A percentile compares a stretch with the other conserved stretches of the same genome.
phyloP scores from a whole-genome alignment of 2,888 invertebrate species.

The Agrochola litura region DNA sequence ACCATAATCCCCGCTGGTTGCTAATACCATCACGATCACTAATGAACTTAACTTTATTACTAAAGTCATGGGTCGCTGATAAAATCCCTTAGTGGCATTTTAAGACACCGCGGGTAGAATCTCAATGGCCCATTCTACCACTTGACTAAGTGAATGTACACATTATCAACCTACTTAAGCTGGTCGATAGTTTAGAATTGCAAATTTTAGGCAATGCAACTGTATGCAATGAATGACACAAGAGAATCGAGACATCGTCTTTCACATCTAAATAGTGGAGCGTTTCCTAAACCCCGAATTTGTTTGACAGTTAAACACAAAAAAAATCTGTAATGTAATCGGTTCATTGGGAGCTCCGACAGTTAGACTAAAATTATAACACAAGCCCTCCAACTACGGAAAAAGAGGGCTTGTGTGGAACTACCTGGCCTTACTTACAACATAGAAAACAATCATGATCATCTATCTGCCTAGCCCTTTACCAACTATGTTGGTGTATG shows the following conservation, averaged over 20 bases:
- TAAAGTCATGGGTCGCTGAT: neutral
- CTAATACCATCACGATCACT: neutral
- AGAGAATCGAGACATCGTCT: neutral
- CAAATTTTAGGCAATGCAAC: slow-evolving; percentile 8
- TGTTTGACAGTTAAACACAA: neutral
- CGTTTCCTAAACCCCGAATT: neutral
- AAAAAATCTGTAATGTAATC: neutral
- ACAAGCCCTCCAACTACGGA: too few species aligned
- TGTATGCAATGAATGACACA: neutral
- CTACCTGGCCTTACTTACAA: too few species aligned
- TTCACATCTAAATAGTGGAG: neutral
- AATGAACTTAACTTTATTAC: slow-evolving; percentile 18
- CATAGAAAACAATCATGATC: too few species aligned
- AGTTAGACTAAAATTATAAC: neutral
- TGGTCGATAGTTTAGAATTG: slow-evolving; percentile 13
- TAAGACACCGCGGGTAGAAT: neutral
- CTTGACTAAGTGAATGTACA: slow-evolving; percentile 1
- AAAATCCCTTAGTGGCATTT: neutral
- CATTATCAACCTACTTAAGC: slow-evolving; percentile 6
- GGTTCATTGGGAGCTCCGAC: neutral
- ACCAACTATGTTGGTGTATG: too few species aligned
- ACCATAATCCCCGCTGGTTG: neutral
- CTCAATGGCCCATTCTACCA: neutral
- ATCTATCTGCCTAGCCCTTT: too few species aligned
- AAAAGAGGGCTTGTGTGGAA: too few species aligned